Base-by-base conservation (phyloP, 2,888 invertebrate species). In the Harpalus rufipes region DNA sequence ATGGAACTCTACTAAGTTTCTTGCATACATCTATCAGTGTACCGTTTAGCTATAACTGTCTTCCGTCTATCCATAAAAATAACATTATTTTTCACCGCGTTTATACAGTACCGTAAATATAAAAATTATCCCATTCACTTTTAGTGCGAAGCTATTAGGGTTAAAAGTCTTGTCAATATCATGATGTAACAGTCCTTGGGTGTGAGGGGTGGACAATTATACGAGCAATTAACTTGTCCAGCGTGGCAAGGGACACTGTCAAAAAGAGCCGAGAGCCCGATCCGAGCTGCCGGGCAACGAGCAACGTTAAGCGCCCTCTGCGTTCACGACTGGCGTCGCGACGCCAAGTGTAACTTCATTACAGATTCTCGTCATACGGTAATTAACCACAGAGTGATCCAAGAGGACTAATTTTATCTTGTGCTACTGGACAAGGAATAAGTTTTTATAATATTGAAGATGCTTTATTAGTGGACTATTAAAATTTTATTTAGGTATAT, bases 361-460 rank as follows among this genome's bases (percentile, higher is more conserved):
- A 81, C 68, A 51, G 72, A 81, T 81, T 81, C 81, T 81, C 72
- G 81, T 81, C 81, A 81, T 81, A 81, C 81, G 81, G 81, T 81
- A 81, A 81, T 81, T 81, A 81, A 81, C 68, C 72, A 68, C 68
- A 58, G 56, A 72, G 81, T 72, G 81, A 81, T 81, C 72, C 56
- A 21, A 51, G 7, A 58, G 56, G 6, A 32, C 32, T 81, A 68
- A 72, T 81, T 81, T 81, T 63, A 16, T 63, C 63, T 81, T 81
- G 65, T 41, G 56, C 56, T n/a, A 16, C n/a, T 56, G 58, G 25
- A 7, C 14, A 78, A 78, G 21, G 21, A 39, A 12, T 32, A 68
- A 14, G 32, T 32, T 32, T 4, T 32, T 32, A 32, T 32, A 32
- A 68, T 4, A 21, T 3, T 8, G 25, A 68, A n/a, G 39, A 68